Evolutionary conservation across 2,888 invertebrate species (phyloP).

Genomic region (Drosophila leonis): DNA sequence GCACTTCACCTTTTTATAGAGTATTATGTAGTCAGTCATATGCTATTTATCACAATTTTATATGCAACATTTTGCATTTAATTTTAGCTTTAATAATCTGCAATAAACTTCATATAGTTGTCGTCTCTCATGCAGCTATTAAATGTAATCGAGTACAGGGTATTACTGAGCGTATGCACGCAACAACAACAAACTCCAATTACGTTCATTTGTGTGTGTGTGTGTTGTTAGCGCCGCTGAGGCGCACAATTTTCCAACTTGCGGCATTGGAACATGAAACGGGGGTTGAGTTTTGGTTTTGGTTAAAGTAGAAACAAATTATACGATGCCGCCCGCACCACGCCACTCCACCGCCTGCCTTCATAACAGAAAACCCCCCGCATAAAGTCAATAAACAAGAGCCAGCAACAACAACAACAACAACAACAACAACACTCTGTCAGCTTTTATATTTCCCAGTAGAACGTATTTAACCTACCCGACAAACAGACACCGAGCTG

Average conservation of each 20-base stretch:
- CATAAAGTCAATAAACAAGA: slow-evolving; percentile 79
- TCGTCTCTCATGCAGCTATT: neutral
- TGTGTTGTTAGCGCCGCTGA: slow-evolving; percentile 68
- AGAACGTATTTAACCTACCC: slow-evolving; percentile 63
- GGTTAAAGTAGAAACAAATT: slow-evolving; percentile 79
- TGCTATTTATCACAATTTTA: neutral
- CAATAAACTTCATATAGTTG: slow-evolving; percentile 1
- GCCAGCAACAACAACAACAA: slow-evolving; percentile 44
- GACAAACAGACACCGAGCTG: slow-evolving; percentile 20
- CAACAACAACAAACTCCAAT: slow-evolving; percentile 29
- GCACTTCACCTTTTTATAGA: too few relatives aligned
- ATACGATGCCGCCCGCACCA: slow-evolving; percentile 58
- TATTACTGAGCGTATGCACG: slow-evolving; percentile 25
- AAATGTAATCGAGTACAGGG: slow-evolving; percentile 20
- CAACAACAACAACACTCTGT: slow-evolving; percentile 35
- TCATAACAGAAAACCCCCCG: slow-evolving; percentile 42
- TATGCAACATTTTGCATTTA: neutral
- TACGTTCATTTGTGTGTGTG: slow-evolving; percentile 28
- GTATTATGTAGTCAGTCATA: neutral
- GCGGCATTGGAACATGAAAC: slow-evolving; percentile 17
- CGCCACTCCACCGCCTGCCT: neutral
- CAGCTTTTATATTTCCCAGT: slow-evolving; percentile 74
- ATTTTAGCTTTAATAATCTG: neutral
- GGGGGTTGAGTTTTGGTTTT: slow-evolving; percentile 30
- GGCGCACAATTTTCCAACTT: slow-evolving; percentile 74